Evolutionary conservation across 2,888 invertebrate species (phyloP).

Genomic region (Abscondita cerata): DNA sequence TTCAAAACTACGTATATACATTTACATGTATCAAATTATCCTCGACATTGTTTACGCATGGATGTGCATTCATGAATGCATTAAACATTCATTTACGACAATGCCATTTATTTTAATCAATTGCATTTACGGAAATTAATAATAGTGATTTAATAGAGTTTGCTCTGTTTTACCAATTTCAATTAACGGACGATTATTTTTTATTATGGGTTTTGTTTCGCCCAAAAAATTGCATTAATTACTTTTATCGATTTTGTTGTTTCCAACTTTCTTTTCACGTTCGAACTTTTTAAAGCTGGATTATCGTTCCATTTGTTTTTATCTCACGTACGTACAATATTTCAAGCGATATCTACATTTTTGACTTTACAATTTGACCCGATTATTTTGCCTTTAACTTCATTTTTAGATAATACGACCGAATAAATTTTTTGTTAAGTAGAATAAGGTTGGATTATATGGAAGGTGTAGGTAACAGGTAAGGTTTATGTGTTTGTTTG

Average conservation of each 20-base stretch:
- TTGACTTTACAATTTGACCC: too few species aligned
- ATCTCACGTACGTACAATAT: too few species aligned
- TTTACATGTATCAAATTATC: constrained; percentile 4
- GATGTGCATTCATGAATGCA: constrained; percentile 20
- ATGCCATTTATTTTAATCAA: constrained; percentile 27
- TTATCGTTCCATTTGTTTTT: too few species aligned
- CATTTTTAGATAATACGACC: too few species aligned
- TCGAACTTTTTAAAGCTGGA: too few species aligned
- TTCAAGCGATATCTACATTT: too few species aligned
- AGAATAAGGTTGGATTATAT: too few species aligned
- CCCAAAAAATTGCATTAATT: too few species aligned
- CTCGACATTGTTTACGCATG: constrained; percentile 7
- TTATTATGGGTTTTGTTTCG: too few species aligned
- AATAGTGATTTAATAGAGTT: constrained; percentile 29
- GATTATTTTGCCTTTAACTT: too few species aligned
- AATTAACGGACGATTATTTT: constrained; percentile 10
- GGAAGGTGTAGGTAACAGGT: constrained; percentile 2
- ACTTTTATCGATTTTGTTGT: not conserved
- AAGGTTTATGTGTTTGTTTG: constrained; percentile 7
- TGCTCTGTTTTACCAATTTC: constrained; percentile 16
- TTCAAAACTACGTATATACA: constrained; percentile 6
- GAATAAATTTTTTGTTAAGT: too few species aligned
- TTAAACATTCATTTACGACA: constrained; percentile 17
- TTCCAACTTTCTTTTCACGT: not conserved
- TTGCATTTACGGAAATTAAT: constrained; percentile 29